phyloP scores from a whole-genome alignment of 2,797 vertebrate species.

The Synanceia verrucosa region DNA sequence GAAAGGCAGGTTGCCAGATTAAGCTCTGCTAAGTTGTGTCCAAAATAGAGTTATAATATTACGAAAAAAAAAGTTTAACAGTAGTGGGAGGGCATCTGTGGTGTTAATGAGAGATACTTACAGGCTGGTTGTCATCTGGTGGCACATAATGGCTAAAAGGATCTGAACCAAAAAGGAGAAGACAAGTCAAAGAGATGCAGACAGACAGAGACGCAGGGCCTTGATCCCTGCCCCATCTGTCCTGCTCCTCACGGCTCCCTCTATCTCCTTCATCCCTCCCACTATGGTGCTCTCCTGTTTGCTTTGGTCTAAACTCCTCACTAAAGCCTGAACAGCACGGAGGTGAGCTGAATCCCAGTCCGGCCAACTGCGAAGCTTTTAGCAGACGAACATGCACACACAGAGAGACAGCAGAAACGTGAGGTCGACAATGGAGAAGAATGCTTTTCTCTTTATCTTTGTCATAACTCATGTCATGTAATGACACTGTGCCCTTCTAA shows the following conservation, averaged over 20 bases:
- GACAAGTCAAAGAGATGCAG: slow-evolving; percentile 50
- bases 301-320: slow-evolving; percentile 59
- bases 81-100: slow-evolving; percentile 40
- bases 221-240: slow-evolving; percentile 81
- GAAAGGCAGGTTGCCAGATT: slow-evolving; percentile 60
- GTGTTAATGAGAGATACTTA: slow-evolving; percentile 39
- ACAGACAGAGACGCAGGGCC: slow-evolving; percentile 50
- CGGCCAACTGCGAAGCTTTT: slow-evolving; percentile 41
- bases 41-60: slow-evolving; percentile 4
- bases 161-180: slow-evolving; percentile 47
- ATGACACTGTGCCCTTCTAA: slow-evolving; percentile 53
- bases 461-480: slow-evolving; percentile 49
- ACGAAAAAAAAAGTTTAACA: background rate
- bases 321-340: slow-evolving; percentile 63
- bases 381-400: slow-evolving; percentile 14
- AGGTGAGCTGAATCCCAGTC: slow-evolving; percentile 56
- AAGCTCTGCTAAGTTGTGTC: slow-evolving; percentile 20
- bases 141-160: slow-evolving; percentile 44
- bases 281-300: slow-evolving; percentile 60
- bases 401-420: slow-evolving; percentile 2
- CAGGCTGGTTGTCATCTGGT: slow-evolving; percentile 53
- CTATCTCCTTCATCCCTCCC: slow-evolving; percentile 61
- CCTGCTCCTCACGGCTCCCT: slow-evolving; percentile 60
- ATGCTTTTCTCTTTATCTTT: slow-evolving; percentile 19
- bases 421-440: slow-evolving; percentile 34